These are phyloP conservation scores for Chromobotia macracanthus DNA, from an alignment of 2,797 vertebrate genomes.

Conservation along the genomic window DNA sequence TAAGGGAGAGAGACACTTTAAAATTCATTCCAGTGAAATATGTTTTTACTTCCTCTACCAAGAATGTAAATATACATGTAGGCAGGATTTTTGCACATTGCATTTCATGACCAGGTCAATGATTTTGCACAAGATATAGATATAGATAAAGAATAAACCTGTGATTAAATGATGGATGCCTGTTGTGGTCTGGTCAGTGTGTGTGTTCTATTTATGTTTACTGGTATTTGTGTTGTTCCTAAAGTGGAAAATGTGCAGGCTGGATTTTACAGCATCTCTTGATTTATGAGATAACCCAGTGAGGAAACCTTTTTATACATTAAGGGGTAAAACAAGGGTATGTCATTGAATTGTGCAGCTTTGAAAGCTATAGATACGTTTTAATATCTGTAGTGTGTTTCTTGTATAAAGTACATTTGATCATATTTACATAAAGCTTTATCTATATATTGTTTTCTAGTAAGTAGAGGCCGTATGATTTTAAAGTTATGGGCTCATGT, in stretches of 20 bases:
- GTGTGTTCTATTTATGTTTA: conserved; percentile 2
- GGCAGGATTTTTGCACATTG: neutral
- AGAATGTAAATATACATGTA: conserved; percentile 6
- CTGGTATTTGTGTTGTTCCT: neutral
- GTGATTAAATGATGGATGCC: conserved; percentile 12
- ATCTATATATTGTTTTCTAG: neutral
- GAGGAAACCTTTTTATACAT: neutral
- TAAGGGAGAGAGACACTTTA: neutral
- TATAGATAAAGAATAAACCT: conserved; percentile 14
- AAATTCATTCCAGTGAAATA: conserved; percentile 22
- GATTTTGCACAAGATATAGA: neutral
- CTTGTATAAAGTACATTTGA: neutral
- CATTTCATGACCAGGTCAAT: conserved; percentile 25
- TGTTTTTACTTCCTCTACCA: conserved; percentile 4
- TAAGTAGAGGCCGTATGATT: neutral
- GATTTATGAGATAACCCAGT: neutral
- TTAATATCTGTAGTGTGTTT: neutral
- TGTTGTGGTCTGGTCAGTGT: conserved; percentile 10
- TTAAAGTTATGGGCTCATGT: neutral
- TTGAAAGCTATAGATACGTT: neutral
- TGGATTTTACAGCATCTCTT: neutral
- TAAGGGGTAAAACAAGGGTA: neutral
- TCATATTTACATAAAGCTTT: neutral
- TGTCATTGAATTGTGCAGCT: neutral
- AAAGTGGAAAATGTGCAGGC: neutral